Evolutionary conservation across 2,797 vertebrate genomes (phyloP), one percentile per base, ranked within the genome.

Genomic region (Melanotaenia trifasciata): DNA sequence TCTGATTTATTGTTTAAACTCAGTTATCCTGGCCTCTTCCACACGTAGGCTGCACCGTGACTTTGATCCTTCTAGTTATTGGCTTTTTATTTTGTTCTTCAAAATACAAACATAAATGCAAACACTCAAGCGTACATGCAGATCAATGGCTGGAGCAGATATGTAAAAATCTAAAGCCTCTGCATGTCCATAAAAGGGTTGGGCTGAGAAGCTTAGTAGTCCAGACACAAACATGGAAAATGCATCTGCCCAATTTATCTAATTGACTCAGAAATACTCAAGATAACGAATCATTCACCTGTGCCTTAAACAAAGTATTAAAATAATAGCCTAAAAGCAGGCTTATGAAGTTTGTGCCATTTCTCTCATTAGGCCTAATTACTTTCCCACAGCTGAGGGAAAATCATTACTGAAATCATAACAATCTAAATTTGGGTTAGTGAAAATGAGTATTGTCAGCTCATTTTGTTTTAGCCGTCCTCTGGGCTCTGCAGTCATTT

Each of bases 41-140:
- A 71, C 80, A 83, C 78, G 86, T 84, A 87, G 79, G 65, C 82
- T 67, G 54, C 61, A 50, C 74, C 75, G 67, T 62, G 83, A 80
- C 84, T 78, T 84, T 90, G 86, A 93, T 92, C 84, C 67, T 56
- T 84, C 92, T 92, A 92, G 76, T 78, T 86, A 81, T 80, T 76
- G 87, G 84, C 80, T 74, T 86, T 74, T 89, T 36, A 68, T 84
- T 89, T 84, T 58, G 75, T 67, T 80, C 71, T 64, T 85, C 66
- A 77, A 57, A 50, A 81, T 54, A 45, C 59, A n/a, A 16, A 47
- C 61, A 58, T 35, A 70, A 30, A 71, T 36, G 57, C 65, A 80
- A 80, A 70, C 50, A 43, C 64, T 53, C 47, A 60, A 72, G 26
- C 65, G 33, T 1, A 51, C 24, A 64, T 1, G 1, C n/a, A 35